Percentiles rank a stretch among this genome's conserved stretches.
These are phyloP conservation scores for Fringilla coelebs DNA, from an alignment of 2,797 vertebrate genomes.

Conservation along the genomic window DNA sequence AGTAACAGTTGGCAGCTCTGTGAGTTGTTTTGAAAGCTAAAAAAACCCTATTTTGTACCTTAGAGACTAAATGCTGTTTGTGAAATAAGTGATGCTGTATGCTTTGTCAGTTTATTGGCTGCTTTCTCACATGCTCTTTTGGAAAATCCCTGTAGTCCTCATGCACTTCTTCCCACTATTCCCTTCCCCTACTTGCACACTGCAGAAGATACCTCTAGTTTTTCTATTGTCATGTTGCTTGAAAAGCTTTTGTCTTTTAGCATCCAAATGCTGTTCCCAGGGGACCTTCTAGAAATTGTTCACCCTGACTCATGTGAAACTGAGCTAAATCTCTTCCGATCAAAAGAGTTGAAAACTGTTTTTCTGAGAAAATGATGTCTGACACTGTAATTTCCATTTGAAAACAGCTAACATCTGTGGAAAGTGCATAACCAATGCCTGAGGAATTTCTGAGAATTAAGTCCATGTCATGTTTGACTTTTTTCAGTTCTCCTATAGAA, in stretches of 20 bases:
- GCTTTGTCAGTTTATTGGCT: conserved; percentile 51
- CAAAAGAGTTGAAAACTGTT: conserved; percentile 46
- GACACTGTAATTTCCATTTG: conserved; percentile 61
- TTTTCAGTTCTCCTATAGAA: background rate
- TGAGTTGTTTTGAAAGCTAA: conserved; percentile 58
- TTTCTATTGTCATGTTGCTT: conserved; percentile 1
- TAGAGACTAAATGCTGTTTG: conserved; percentile 39
- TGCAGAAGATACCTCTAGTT: conserved; percentile 6
- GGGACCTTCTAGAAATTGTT: conserved; percentile 30
- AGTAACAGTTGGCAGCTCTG: conserved; percentile 50
- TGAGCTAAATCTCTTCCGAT: conserved; percentile 46
- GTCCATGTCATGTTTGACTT: conserved; percentile 22
- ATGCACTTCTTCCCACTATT: conserved; percentile 4
- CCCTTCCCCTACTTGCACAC: background rate
- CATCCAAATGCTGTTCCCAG: conserved; percentile 36
- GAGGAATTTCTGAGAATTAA: conserved; percentile 38
- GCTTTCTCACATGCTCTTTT: background rate
- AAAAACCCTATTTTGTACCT: conserved; percentile 32
- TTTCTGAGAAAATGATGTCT: conserved; percentile 62
- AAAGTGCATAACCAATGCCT: conserved; percentile 44
- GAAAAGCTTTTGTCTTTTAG: conserved; percentile 25
- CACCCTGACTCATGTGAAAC: conserved; percentile 58
- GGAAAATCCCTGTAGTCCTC: conserved; percentile 22
- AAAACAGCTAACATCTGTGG: conserved; percentile 65
- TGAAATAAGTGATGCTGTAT: conserved; percentile 22